These are phyloP conservation scores for Desmophyllum pertusum DNA, from an alignment of 92 coral and sea anemone genomes.

Conservation along the genomic window DNA sequence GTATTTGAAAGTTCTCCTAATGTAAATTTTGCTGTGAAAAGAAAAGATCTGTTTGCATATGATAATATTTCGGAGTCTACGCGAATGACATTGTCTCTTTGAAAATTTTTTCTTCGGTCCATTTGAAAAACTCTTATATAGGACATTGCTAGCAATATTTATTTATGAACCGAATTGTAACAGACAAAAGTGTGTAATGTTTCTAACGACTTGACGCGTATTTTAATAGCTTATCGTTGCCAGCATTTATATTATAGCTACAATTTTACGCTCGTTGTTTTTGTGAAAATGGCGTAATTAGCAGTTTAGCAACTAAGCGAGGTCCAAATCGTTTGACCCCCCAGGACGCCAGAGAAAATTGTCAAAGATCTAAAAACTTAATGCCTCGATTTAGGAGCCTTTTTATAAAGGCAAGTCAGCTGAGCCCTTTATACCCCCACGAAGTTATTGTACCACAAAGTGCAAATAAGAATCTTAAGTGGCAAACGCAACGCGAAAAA, in stretches of 20 bases:
- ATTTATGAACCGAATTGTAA: too few relatives aligned
- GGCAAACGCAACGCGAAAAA: neutral
- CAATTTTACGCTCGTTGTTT: neutral
- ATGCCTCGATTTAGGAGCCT: slow-evolving; percentile 9
- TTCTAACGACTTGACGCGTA: too few relatives aligned
- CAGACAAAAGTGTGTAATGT: too few relatives aligned
- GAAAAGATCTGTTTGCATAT: neutral
- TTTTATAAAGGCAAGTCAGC: slow-evolving; percentile 10
- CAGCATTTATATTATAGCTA: neutral
- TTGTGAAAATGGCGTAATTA: slow-evolving; percentile 5
- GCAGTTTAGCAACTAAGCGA: slow-evolving; percentile 2
- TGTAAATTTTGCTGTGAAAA: slow-evolving; percentile 22
- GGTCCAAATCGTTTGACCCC: slow-evolving; percentile 25
- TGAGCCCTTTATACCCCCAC: slow-evolving; percentile 25
- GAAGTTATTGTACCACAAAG: slow-evolving; percentile 1
- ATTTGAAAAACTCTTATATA: neutral
- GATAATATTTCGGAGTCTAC: slow-evolving; percentile 16
- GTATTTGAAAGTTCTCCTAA: neutral
- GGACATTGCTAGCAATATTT: too few relatives aligned
- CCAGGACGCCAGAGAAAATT: slow-evolving; percentile 32
- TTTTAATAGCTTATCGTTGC: too few relatives aligned
- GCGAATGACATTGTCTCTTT: neutral
- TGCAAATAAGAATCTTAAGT: slow-evolving; percentile 20
- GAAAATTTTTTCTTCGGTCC: neutral
- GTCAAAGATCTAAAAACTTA: slow-evolving; percentile 30